These are phyloP conservation scores for Girardinus metallicus DNA, from an alignment of 2,797 vertebrate genomes.

Conservation along the genomic window DNA sequence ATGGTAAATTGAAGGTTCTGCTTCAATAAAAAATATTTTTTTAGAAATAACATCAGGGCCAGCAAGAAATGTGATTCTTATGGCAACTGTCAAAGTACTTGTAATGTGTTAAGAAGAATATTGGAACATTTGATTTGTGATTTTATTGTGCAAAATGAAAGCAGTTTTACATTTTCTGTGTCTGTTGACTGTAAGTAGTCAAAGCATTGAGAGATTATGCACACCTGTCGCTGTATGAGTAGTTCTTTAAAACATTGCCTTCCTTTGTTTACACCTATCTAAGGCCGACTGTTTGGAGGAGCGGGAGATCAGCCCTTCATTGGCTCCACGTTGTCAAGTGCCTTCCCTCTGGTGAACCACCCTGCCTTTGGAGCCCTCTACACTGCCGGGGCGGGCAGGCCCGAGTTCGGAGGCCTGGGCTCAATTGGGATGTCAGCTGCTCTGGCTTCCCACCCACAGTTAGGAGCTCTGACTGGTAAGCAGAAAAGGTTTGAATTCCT, in stretches of 20 bases:
- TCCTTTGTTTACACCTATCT: conserved; percentile 27
- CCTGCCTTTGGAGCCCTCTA: conserved; percentile 92
- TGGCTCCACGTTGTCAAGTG: conserved; percentile 93
- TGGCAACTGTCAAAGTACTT: background rate
- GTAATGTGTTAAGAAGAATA: background rate
- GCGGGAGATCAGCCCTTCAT: conserved; percentile 91
- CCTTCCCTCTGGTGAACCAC: conserved; percentile 94
- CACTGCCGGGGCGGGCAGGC: conserved; percentile 88
- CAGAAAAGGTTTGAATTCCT: conserved; percentile 16
- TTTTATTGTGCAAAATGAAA: background rate
- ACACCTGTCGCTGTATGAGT: conserved; percentile 32
- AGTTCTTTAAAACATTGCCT: conserved; percentile 26
- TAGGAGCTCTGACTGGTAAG: conserved; percentile 91
- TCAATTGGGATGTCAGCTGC: conserved; percentile 88
- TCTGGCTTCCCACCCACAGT: conserved; percentile 90
- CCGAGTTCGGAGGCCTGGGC: conserved; percentile 94
- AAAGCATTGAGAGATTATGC: conserved; percentile 11
- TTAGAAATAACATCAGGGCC: background rate
- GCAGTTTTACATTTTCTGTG: background rate
- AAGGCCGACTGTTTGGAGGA: conserved; percentile 91
- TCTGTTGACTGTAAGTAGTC: conserved; percentile 8
- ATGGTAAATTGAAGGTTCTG: background rate
- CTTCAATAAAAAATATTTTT: background rate
- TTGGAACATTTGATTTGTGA: background rate
- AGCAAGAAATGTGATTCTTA: background rate